Percentiles rank a stretch among this genome's conserved stretches.
phyloP scores from a whole-genome alignment of 2,113 vertebrate species.

The Periophthalmus modestus region DNA sequence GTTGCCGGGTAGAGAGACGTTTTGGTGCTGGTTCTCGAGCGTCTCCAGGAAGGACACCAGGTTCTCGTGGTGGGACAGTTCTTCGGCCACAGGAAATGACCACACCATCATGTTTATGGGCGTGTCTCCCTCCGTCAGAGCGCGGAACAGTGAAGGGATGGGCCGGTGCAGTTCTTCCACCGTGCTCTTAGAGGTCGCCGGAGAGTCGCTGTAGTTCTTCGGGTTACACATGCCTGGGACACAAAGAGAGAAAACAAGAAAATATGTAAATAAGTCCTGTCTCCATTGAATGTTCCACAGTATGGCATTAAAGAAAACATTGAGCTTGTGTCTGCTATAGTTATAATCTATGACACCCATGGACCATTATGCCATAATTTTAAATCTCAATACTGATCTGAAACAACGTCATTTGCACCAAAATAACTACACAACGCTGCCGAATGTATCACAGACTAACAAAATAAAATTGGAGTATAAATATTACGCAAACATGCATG shows the following conservation, averaged over 20 bases:
- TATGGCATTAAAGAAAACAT: no score
- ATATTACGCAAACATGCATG: no score
- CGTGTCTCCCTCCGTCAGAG: conserved; percentile 93
- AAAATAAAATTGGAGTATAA: no score
- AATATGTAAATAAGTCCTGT: background rate
- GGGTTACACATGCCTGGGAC: conserved; percentile 95
- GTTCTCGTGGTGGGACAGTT: conserved; percentile 93
- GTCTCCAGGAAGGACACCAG: conserved; percentile 95
- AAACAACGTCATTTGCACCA: no score
- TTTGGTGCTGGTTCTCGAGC: conserved; percentile 88
- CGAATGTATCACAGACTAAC: no score
- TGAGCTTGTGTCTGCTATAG: no score
- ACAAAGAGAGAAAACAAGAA: background rate
- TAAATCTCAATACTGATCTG: no score
- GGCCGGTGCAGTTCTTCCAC: conserved; percentile 96
- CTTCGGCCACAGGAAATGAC: conserved; percentile 94
- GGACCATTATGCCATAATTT: no score
- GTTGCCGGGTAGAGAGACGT: conserved; percentile 89
- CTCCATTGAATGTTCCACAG: no score
- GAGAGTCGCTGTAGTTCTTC: conserved; percentile 95
- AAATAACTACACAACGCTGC: no score
- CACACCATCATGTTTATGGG: conserved; percentile 95
- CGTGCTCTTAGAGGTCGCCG: conserved; percentile 96
- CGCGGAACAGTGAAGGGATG: conserved; percentile 95
- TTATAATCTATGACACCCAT: no score